These are phyloP conservation scores for Syndactyla subalaris DNA, from an alignment of 2,797 vertebrate genomes.

Conservation along the genomic window DNA sequence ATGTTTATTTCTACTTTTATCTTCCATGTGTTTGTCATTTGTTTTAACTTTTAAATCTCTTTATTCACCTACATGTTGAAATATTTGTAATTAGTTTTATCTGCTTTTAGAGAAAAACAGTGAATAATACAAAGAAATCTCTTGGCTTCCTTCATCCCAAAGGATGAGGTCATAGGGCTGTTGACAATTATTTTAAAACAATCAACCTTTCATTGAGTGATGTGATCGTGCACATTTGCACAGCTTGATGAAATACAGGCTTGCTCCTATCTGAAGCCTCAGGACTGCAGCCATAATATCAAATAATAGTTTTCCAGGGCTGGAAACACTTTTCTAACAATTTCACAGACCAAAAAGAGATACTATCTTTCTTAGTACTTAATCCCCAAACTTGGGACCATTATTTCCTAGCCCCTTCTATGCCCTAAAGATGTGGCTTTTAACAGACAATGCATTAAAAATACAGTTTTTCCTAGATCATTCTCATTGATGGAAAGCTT, in stretches of 20 bases:
- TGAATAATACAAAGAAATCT: background rate
- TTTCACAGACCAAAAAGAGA: background rate
- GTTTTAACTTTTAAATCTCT: background rate
- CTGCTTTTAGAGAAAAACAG: background rate
- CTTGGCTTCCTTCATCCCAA: background rate
- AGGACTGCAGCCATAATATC: background rate
- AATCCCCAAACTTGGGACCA: background rate
- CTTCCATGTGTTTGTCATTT: background rate
- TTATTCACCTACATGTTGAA: background rate
- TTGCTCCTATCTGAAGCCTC: background rate
- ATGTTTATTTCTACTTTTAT: background rate
- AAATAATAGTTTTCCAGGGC: background rate
- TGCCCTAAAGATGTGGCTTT: background rate
- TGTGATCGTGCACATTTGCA: background rate
- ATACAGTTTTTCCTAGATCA: background rate
- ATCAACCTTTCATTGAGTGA: background rate
- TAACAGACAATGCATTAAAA: background rate
- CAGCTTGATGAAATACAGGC: background rate
- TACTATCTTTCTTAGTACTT: background rate
- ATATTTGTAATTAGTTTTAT: background rate
- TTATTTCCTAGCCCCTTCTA: background rate
- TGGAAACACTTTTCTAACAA: background rate
- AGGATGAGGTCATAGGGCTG: background rate
- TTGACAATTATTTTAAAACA: conserved; percentile 34
- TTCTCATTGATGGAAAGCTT: background rate